Conservation (phyloP, 2,888 invertebrate genomes). For the Hydrotaea diabolus region DNA sequence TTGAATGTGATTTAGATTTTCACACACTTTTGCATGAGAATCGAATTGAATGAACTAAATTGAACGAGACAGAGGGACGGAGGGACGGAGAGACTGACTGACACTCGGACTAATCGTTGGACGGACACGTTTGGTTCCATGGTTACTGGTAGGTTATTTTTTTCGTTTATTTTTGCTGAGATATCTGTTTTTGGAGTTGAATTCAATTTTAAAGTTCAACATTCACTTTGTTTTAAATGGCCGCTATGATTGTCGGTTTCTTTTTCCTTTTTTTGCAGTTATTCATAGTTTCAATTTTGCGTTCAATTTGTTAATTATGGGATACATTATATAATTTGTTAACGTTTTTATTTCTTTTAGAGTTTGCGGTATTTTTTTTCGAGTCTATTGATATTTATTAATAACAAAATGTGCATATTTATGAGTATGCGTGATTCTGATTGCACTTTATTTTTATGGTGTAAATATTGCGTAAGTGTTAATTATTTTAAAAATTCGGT, state of each 20-base stretch:
- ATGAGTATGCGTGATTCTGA: not conserved
- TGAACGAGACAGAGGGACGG: not conserved
- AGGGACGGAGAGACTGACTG: not conserved
- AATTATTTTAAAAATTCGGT: no score
- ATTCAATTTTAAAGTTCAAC: slow-evolving; percentile 14
- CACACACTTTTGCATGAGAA: slow-evolving; percentile 55
- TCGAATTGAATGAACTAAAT: not conserved
- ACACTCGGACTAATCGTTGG: not conserved
- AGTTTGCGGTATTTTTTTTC: no score
- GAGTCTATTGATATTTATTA: no score
- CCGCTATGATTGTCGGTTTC: not conserved
- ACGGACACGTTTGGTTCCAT: not conserved
- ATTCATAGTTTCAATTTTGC: no score
- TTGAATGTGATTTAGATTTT: slow-evolving; percentile 53
- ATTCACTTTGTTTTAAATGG: slow-evolving; percentile 14
- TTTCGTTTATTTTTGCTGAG: not conserved
- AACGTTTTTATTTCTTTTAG: not conserved
- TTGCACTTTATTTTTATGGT: no score
- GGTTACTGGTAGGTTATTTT: not conserved
- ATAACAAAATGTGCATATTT: not conserved
- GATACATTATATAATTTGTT: not conserved
- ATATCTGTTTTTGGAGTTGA: not conserved
- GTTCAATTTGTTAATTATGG: slow-evolving; percentile 15
- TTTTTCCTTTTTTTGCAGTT: not conserved
- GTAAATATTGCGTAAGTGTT: no score